Evolutionary conservation across 2,888 invertebrate species (phyloP).

Genomic region (Allophyes oxyacanthae): DNA sequence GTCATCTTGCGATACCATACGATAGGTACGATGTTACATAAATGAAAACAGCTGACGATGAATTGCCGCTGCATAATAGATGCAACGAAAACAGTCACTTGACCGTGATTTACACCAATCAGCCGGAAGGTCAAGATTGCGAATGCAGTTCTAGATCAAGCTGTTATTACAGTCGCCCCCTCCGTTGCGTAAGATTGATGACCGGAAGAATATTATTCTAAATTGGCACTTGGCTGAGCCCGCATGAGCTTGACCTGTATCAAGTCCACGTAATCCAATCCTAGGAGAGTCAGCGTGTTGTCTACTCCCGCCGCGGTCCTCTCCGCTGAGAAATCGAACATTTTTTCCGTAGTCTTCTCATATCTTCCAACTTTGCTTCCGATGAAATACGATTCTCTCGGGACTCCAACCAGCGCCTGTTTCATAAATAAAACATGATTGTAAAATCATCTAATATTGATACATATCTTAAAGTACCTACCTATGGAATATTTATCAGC

Average conservation of each 20-base stretch:
- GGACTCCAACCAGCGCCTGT: constrained; percentile 93
- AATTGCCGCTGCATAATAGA: neutral
- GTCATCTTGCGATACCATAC: too few relatives aligned
- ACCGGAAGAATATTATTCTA: constrained; percentile 12
- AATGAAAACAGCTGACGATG: neutral
- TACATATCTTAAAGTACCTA: too few relatives aligned
- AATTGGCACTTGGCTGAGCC: constrained; percentile 17
- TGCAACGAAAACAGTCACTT: neutral
- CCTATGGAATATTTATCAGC: too few relatives aligned
- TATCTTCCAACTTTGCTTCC: constrained; percentile 98
- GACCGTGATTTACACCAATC: constrained; percentile 16
- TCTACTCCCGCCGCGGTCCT: constrained; percentile 93
- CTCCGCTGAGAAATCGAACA: constrained; percentile 96
- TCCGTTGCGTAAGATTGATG: constrained; percentile 24
- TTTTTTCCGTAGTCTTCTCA: constrained; percentile 90
- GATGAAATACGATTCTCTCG: constrained; percentile 95
- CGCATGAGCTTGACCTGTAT: constrained; percentile 91
- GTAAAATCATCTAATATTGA: neutral
- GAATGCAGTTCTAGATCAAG: constrained; percentile 1
- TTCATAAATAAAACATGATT: constrained; percentile 7
- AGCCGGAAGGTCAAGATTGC: constrained; percentile 36
- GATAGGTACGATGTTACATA: too few relatives aligned
- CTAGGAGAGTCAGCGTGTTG: constrained; percentile 92
- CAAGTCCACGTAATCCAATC: constrained; percentile 95
- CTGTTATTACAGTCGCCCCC: constrained; percentile 16